Base-by-base conservation (phyloP, 1,140 invertebrate species). In the Mactra quadrangularis region DNA sequence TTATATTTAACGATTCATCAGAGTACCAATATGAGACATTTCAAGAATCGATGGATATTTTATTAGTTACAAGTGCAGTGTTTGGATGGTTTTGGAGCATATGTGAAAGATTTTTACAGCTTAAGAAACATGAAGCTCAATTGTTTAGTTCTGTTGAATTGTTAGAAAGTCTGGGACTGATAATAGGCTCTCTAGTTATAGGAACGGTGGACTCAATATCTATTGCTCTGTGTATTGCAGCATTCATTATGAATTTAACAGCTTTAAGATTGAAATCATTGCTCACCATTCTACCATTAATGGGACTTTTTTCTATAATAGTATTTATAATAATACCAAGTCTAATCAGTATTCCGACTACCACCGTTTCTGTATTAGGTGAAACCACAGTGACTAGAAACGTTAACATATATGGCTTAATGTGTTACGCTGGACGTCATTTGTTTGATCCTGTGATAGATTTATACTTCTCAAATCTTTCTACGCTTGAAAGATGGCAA, bases 401-500 rank as follows among this genome's bases (percentile, higher is more conserved):
- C 29, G 82, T 89, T 15, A 92, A 92, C 53, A 78, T 86, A 3
- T 92, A 89, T 81, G 89, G 88, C 15, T 53, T 92, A 11, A 78
- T 87, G 25, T 92, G 89, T 64, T 90, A 92, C 75, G 76, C 89
- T n/a, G 89, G 88, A 17, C 84, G 90, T 29, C 86, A 92, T 75
- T 41, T 86, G 3, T 88, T 90, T 79, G 86, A 88, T 41, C 87
- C 92, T 17, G 59, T 92, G 11, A 86, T 91, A 22, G 91, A 92
- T 62, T 78, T 91, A 19, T 91, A 89, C 83, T 91, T 91, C 57
- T 89, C 85, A 64, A 78, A 78, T 17, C 66, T 90, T 3, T 86
- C 91, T 41, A 89, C 87, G 47, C 82, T 92, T n/a, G 90, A 92
- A 41, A 85, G 91, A 57, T 92, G 92, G 92, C 86, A 89, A 41